phyloP scores from a whole-genome alignment of 2,888 invertebrate species.

The Cheilosia pagana region DNA sequence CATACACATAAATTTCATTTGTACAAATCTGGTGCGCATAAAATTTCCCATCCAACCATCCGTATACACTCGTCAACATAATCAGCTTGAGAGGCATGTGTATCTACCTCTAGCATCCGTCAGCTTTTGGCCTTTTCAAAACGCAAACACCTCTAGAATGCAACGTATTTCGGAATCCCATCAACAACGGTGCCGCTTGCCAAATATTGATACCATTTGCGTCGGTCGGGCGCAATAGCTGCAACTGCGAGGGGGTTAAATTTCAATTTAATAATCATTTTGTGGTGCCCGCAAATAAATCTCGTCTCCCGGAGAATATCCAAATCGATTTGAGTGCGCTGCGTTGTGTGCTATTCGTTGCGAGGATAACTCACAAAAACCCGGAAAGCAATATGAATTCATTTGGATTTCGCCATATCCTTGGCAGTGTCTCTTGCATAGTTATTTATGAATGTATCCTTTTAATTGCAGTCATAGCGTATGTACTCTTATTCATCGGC shows the following conservation, averaged over 20 bases:
- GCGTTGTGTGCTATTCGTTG: background rate
- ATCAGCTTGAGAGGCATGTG: constrained; percentile 38
- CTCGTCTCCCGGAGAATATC: constrained; percentile 44
- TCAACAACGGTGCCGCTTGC: constrained; percentile 16
- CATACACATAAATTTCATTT: constrained; percentile 24
- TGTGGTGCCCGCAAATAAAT: constrained; percentile 71
- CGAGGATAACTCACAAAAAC: constrained; percentile 22
- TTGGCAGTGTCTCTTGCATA: background rate
- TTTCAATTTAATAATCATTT: constrained; percentile 73
- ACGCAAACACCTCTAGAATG: constrained; percentile 20
- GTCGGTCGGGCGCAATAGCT: background rate
- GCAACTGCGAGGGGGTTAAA: constrained; percentile 15
- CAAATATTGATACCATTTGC: constrained; percentile 59
- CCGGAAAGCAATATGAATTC: constrained; percentile 54
- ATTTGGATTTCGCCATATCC: constrained; percentile 35
- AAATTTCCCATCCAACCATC: constrained; percentile 26
- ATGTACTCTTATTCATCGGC: background rate
- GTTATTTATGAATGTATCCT: constrained; percentile 42
- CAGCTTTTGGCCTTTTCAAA: constrained; percentile 12
- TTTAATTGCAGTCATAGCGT: constrained; percentile 40
- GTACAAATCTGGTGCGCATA: constrained; percentile 13
- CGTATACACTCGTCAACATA: constrained; percentile 37
- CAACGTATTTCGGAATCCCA: constrained; percentile 24
- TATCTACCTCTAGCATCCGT: constrained; percentile 6
- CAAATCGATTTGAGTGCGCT: constrained; percentile 36